Percentiles rank a stretch among this genome's conserved stretches.
These are phyloP conservation scores for Argopecten irradians DNA, from an alignment of 1,140 invertebrate genomes.

Conservation along the genomic window DNA sequence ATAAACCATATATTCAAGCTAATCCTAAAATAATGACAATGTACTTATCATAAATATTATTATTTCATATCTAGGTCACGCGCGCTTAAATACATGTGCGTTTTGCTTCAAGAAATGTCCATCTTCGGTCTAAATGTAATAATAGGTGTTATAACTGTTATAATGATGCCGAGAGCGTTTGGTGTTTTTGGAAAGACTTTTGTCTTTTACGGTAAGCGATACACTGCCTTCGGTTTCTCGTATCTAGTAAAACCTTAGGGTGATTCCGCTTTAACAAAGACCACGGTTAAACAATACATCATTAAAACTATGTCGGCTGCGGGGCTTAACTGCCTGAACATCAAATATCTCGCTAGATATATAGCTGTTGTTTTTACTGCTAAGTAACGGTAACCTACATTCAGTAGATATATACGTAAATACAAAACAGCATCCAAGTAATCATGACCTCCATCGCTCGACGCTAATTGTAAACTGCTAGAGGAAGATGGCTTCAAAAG, in stretches of 20 bases:
- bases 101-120: too few relatives aligned
- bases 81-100: too few relatives aligned
- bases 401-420: not conserved
- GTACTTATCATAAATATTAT: too few relatives aligned
- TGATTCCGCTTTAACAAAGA: not conserved
- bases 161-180: not conserved
- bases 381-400: not conserved
- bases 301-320: not conserved
- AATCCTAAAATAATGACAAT: too few relatives aligned
- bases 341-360: not conserved
- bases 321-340: not conserved
- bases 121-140: too few relatives aligned
- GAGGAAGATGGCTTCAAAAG: not conserved
- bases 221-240: not conserved
- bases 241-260: not conserved
- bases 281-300: not conserved
- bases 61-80: too few relatives aligned
- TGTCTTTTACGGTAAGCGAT: not conserved
- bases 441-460: not conserved
- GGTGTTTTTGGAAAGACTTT: not conserved
- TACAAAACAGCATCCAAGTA: not conserved
- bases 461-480: too few relatives aligned
- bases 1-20: too few relatives aligned
- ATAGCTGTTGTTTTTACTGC: not conserved
- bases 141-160: too few relatives aligned